Evolutionary conservation across 1,140 invertebrate species (phyloP), one percentile per base, ranked within the genome.

Genomic region (Sycophila sp.): DNA sequence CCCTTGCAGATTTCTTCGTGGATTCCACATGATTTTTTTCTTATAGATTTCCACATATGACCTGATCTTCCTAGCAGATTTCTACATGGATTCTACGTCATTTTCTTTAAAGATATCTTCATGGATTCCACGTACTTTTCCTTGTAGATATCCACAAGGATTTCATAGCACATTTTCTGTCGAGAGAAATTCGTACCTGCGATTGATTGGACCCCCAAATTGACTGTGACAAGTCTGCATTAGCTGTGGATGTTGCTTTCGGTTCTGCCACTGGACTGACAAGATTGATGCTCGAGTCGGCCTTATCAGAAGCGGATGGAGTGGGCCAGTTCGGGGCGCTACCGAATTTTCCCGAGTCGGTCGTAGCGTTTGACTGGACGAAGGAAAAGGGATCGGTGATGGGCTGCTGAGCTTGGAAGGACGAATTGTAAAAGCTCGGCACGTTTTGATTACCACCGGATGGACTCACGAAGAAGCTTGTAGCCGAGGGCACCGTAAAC

Each of bases 321-420:
- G n/a, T 40, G 42, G 32, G 8, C 51, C 66, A 2, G 42, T 22
- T 60, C n/a, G 32, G 2, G 26, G 22, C 7, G 47, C 26, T 32
- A 15, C 19, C 1, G 42, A 60, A 62, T 10, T 28, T 47, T 24
- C 7, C 5, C 1, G 34, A 55, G 30, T 36, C 22, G 15, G 32
- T 40, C 24, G 30, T 45, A 17, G 28, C 1, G 1, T 38, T 2
- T 7, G 59, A 51, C 26, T 71, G 53, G 2, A 36, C 10, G 17
- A 60, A 66, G 0, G 62, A 51, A 15, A 66, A 63, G 3, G 58
- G 67, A 51, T 68, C 66, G 34, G 49, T 32, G 11, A 55, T n/a
- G 0, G 45, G 42, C 17, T 65, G 47, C 13, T 40, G 40, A 13
- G 8, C 32, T 47, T 62, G 45, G 26, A 55, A 69, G 8, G 38